Evolutionary conservation across 92 coral and sea anemone species (phyloP).

Genomic region (Isaurus tuberculatus): DNA sequence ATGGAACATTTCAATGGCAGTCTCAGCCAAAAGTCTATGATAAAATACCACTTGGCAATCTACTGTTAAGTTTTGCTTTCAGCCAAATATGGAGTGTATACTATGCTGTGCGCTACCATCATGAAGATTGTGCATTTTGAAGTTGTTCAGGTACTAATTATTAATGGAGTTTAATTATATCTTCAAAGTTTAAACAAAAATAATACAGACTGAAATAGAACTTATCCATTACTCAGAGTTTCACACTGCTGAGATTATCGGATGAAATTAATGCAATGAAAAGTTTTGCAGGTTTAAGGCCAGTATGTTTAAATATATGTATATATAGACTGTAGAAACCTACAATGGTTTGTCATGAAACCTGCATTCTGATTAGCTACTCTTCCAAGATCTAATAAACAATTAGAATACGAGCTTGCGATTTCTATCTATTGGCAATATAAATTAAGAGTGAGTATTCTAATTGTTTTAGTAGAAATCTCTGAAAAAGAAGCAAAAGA

Average conservation of each 20-base stretch:
- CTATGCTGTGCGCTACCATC: conserved; percentile 25
- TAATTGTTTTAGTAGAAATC: too few relatives aligned
- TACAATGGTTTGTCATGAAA: conserved; percentile 22
- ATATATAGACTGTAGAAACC: neutral
- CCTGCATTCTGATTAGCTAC: neutral
- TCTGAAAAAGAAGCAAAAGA: too few relatives aligned
- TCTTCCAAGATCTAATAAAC: neutral
- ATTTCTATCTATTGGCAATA: too few relatives aligned
- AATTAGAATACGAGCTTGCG: neutral
- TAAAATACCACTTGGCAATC: conserved; percentile 57
- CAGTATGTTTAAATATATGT: neutral
- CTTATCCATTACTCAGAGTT: neutral
- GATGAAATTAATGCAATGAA: neutral
- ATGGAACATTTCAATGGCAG: conserved; percentile 44
- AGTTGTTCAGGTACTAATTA: conserved; percentile 39
- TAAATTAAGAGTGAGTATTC: too few relatives aligned
- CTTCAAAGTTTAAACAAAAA: too few relatives aligned
- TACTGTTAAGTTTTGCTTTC: conserved; percentile 56
- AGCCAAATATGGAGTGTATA: conserved; percentile 24
- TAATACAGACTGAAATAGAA: neutral
- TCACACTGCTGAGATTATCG: conserved; percentile 1
- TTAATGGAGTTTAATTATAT: neutral
- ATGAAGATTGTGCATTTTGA: conserved; percentile 52
- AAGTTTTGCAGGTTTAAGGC: conserved; percentile 11
- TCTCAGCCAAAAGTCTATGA: conserved; percentile 60